These are phyloP conservation scores for Asteroscopus sphinx DNA, from an alignment of 2,888 invertebrate species.

Conservation along the genomic window DNA sequence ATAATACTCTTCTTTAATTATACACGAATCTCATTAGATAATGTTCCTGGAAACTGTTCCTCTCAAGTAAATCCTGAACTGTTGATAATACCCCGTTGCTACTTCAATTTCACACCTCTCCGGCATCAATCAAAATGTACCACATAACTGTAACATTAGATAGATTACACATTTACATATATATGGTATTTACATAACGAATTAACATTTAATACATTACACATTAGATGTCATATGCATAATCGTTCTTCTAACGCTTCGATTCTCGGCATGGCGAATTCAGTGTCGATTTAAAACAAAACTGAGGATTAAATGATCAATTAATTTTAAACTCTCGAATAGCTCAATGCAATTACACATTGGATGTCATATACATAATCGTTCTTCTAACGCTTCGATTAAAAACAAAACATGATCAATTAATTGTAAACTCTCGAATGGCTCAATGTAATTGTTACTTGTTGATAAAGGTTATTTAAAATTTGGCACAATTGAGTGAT, in stretches of 20 bases:
- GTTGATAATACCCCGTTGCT: constrained; percentile 42
- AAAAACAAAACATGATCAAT: constrained; percentile 16
- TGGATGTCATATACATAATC: constrained; percentile 6
- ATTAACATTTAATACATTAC: constrained; percentile 27
- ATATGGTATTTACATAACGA: constrained; percentile 37
- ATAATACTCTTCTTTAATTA: constrained; percentile 8
- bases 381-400: neutral
- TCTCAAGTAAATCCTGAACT: constrained; percentile 23
- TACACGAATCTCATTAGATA: constrained; percentile 15
- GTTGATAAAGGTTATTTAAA: constrained; percentile 46
- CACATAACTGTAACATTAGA: constrained; percentile 46
- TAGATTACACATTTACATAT: constrained; percentile 43
- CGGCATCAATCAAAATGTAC: constrained; percentile 63
- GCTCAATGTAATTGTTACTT: constrained; percentile 30
- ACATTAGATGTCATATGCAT: constrained; percentile 10
- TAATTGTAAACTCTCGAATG: constrained; percentile 23
- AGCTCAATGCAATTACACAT: constrained; percentile 18
- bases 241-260: neutral
- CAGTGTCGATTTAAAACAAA: too few relatives aligned
- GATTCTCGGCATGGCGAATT: too few relatives aligned
- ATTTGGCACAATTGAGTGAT: constrained; percentile 43
- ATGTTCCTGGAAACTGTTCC: constrained; percentile 2
- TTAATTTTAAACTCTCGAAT: too few relatives aligned
- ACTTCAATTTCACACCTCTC: constrained; percentile 67
- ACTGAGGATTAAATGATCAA: too few relatives aligned